Percentiles rank a stretch among this genome's conserved stretches.
phyloP scores from a whole-genome alignment of 2,888 invertebrate species.

The Campaea margaritaria region DNA sequence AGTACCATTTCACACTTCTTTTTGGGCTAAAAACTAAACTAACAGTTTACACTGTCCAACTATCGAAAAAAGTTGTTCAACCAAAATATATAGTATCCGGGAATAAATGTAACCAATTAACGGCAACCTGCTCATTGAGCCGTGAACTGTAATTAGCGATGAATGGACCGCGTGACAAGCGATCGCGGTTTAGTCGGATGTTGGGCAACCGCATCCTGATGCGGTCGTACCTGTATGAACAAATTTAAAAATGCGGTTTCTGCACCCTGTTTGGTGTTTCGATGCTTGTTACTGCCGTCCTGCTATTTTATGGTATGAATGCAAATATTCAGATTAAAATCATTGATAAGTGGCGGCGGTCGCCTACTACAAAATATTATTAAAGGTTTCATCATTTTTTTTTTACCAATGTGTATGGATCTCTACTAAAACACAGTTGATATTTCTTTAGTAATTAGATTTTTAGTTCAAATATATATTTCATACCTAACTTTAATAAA shows the following conservation, averaged over 20 bases:
- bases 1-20: neutral
- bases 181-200: slow-evolving; percentile 38
- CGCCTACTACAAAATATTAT: too few relatives aligned
- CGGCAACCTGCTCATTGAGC: slow-evolving; percentile 40
- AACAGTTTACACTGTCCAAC: neutral
- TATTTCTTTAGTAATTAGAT: too few relatives aligned
- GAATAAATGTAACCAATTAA: slow-evolving; percentile 41
- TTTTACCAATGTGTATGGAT: too few relatives aligned
- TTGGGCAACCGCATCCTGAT: slow-evolving; percentile 32
- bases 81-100: neutral
- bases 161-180: slow-evolving; percentile 42
- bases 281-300: too few relatives aligned
- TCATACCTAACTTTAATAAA: too few relatives aligned
- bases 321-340: too few relatives aligned
- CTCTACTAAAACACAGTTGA: too few relatives aligned
- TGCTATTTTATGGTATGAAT: too few relatives aligned
- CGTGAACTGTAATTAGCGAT: slow-evolving; percentile 53
- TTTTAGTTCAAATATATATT: too few relatives aligned
- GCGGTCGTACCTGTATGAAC: too few relatives aligned
- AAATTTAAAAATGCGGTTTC: slow-evolving; percentile 28
- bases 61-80: slow-evolving; percentile 1
- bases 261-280: neutral
- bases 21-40: neutral
- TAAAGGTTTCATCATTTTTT: too few relatives aligned
- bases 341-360: too few relatives aligned